Percentiles rank a stretch among this genome's conserved stretches.
Evolutionary conservation across 1,140 invertebrate genomes (phyloP).

Genomic region (Paramacrobiotus metropolitanus): DNA sequence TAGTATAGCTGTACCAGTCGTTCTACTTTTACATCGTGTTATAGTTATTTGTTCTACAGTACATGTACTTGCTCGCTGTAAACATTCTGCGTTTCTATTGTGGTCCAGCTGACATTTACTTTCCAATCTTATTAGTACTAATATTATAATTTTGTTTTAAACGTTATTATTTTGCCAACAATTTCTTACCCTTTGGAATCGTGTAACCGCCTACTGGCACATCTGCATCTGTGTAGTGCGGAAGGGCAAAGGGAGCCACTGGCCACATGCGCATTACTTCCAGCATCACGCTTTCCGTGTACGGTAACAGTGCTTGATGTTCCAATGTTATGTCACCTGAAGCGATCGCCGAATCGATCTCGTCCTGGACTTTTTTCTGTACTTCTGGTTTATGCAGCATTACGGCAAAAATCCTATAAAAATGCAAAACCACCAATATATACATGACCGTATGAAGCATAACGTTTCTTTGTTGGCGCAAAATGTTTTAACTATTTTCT

Average conservation of each 20-base stretch:
- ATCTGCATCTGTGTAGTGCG: neutral
- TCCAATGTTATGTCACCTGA: conserved; percentile 7
- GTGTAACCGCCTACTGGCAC: neutral
- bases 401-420: neutral
- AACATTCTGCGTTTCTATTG: too few species aligned
- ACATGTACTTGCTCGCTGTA: too few species aligned
- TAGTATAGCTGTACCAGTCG: too few species aligned
- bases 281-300: neutral
- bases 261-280: neutral
- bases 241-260: neutral
- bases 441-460: too few species aligned
- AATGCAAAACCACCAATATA: neutral
- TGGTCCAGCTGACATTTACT: too few species aligned
- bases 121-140: too few species aligned
- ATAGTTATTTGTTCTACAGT: too few species aligned
- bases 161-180: too few species aligned
- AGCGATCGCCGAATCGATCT: conserved; percentile 11
- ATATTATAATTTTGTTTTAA: too few species aligned
- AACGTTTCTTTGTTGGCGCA: conserved; percentile 8
- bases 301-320: neutral
- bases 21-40: too few species aligned
- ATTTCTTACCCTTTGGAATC: too few species aligned
- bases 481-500: conserved; percentile 9
- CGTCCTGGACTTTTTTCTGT: conserved; percentile 12
- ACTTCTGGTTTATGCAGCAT: conserved; percentile 11